Conservation (phyloP, 2,113 vertebrate species). For the Balaeniceps rex region DNA sequence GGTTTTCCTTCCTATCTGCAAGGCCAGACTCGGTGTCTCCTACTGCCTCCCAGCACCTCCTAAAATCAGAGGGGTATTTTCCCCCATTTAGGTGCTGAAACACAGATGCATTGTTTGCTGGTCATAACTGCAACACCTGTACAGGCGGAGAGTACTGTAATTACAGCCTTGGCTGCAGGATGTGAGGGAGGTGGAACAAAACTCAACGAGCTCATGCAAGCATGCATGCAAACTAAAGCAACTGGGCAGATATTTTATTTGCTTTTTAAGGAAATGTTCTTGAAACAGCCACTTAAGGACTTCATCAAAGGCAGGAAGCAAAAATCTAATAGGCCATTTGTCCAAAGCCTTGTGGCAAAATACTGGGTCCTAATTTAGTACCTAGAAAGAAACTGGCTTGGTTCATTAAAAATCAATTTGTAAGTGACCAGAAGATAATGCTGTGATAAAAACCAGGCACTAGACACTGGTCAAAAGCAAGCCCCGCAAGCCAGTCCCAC, state of each 20-base stretch:
- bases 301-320: neutral
- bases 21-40: neutral
- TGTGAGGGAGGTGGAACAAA: neutral
- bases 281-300: neutral
- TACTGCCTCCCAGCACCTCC: neutral
- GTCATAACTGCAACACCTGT: neutral
- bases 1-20: neutral
- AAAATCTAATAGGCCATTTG: neutral
- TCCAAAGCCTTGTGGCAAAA: neutral
- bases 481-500: neutral
- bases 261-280: neutral
- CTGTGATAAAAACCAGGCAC: neutral
- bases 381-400: neutral
- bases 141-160: neutral
- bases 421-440: neutral
- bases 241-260: neutral
- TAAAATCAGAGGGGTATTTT: neutral
- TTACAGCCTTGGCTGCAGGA: neutral
- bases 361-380: neutral
- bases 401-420: neutral
- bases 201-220: neutral
- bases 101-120: neutral
- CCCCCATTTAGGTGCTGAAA: neutral
- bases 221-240: neutral
- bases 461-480: neutral